phyloP scores from a whole-genome alignment of 2,888 invertebrate genomes.

The Molanna angustata region DNA sequence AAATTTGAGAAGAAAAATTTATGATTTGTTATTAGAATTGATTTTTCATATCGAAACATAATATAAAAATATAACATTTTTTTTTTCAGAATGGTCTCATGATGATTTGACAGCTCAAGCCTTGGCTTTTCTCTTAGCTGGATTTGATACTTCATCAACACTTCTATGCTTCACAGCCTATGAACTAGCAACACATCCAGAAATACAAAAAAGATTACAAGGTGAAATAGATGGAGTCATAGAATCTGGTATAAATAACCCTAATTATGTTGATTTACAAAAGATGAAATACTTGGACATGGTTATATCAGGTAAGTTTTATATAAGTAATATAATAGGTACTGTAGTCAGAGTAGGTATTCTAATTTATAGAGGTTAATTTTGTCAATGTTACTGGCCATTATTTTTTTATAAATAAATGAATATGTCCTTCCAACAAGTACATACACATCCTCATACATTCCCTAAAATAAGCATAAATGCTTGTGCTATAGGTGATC shows the following conservation, averaged over 20 bases:
- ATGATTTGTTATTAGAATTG: too few relatives aligned
- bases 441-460: too few relatives aligned
- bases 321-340: too few relatives aligned
- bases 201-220: constrained; percentile 45
- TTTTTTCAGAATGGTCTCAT: constrained; percentile 44
- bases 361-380: too few relatives aligned
- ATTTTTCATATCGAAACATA: not conserved
- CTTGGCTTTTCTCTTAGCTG: constrained; percentile 49
- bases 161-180: constrained; percentile 44
- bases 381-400: too few relatives aligned
- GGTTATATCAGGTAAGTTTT: constrained; percentile 38
- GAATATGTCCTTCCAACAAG: too few relatives aligned
- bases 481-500: too few relatives aligned
- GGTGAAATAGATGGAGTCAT: constrained; percentile 37
- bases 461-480: too few relatives aligned
- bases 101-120: constrained; percentile 47
- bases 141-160: constrained; percentile 48
- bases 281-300: constrained; percentile 51
- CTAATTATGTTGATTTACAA: constrained; percentile 44
- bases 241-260: constrained; percentile 35
- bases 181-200: constrained; percentile 45
- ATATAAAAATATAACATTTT: not conserved
- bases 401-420: too few relatives aligned
- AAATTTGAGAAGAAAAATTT: too few relatives aligned
- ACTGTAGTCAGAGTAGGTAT: too few relatives aligned